These are phyloP conservation scores for Pararge aegeria DNA, from an alignment of 1,140 invertebrate species.

Conservation along the genomic window DNA sequence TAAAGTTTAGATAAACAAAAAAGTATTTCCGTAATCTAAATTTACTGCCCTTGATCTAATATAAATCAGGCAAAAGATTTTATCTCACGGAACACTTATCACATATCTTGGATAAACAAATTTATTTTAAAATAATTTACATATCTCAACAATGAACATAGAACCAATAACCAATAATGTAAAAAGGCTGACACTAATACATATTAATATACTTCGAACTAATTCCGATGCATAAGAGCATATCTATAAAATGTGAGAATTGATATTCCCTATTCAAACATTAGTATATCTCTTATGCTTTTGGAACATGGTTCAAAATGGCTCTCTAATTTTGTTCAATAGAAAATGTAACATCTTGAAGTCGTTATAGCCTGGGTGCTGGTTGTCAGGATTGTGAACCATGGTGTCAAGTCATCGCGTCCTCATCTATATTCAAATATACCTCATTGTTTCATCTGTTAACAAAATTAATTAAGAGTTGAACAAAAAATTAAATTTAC, in stretches of 20 bases:
- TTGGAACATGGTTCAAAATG: constrained; percentile 29
- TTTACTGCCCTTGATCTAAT: not conserved
- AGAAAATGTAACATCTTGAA: constrained; percentile 17
- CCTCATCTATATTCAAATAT: constrained; percentile 78
- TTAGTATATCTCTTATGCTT: constrained; percentile 15
- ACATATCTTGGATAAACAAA: constrained; percentile 43
- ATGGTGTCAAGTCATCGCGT: constrained; percentile 72
- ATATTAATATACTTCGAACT: constrained; percentile 70
- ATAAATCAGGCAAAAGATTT: constrained; percentile 21
- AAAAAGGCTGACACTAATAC: constrained; percentile 69
- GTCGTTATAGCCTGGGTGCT: constrained; percentile 26
- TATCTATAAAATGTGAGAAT: constrained; percentile 52
- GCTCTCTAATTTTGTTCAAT: constrained; percentile 3
- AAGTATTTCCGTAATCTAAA: no score
- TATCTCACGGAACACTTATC: constrained; percentile 23
- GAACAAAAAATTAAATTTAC: constrained; percentile 25
- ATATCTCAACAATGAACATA: constrained; percentile 61
- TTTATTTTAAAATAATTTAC: constrained; percentile 53
- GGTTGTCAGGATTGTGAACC: constrained; percentile 42
- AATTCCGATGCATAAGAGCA: constrained; percentile 59
- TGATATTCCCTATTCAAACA: constrained; percentile 21
- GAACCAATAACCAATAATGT: constrained; percentile 70
- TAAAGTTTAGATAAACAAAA: no score
- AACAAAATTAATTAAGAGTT: constrained; percentile 28
- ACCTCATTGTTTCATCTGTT: constrained; percentile 54